phyloP scores from a whole-genome alignment of 2,113 vertebrate genomes.

The Cyanoliseus patagonus region DNA sequence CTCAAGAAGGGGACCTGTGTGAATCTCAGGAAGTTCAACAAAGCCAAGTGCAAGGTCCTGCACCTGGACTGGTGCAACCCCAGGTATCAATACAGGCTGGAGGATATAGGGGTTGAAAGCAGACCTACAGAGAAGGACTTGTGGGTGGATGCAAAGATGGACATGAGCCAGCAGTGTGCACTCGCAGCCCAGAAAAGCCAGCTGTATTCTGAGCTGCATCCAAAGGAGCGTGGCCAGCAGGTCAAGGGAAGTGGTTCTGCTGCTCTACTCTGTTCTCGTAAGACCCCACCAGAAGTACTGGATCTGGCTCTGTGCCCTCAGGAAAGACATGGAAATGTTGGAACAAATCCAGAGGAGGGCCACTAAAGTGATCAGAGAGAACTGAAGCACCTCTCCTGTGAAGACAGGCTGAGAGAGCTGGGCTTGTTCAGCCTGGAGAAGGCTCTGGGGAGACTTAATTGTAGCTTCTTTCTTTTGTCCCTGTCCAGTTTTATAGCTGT shows the following conservation, averaged over 20 bases:
- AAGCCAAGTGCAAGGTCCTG: background rate
- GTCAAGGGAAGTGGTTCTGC: background rate
- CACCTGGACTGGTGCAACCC: background rate
- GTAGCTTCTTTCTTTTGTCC: background rate
- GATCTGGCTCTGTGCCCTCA: background rate
- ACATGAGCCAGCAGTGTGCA: background rate
- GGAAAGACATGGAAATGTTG: background rate
- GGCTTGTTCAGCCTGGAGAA: background rate
- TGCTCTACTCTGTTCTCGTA: background rate
- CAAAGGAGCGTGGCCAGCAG: background rate
- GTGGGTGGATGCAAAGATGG: background rate
- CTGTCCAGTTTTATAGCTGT: background rate
- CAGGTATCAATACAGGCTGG: background rate
- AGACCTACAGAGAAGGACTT: background rate
- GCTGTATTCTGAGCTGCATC: background rate
- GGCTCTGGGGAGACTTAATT: background rate
- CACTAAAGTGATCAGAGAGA: background rate
- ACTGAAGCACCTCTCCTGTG: background rate
- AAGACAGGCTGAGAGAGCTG: background rate
- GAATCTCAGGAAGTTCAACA: background rate
- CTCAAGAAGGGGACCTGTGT: background rate
- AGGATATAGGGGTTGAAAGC: background rate
- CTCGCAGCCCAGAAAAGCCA: background rate
- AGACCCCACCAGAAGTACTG: background rate
- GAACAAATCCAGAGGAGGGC: background rate